These are phyloP conservation scores for Drosophila pseudotalamancana DNA, from an alignment of 2,888 invertebrate species.

Conservation along the genomic window DNA sequence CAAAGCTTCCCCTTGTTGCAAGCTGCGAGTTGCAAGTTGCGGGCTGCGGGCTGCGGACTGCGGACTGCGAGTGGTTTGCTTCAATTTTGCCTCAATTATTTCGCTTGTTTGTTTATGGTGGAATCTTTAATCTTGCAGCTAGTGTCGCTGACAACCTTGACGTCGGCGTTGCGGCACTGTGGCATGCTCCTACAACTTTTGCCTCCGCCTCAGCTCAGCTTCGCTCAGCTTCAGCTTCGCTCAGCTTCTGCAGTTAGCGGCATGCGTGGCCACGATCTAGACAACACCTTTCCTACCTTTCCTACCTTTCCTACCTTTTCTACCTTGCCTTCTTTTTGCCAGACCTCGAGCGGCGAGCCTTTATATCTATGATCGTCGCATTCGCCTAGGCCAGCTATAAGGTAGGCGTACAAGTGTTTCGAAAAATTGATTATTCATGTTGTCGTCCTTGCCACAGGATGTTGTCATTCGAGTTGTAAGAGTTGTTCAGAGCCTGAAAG, in stretches of 20 bases:
- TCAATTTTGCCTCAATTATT: constrained; percentile 81
- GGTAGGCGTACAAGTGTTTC: constrained; percentile 58
- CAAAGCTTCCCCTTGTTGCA: too few species aligned
- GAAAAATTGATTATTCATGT: constrained; percentile 76
- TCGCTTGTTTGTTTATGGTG: constrained; percentile 80
- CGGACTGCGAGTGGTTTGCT: constrained; percentile 64
- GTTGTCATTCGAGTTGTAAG: not conserved
- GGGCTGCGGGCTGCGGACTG: constrained; percentile 22
- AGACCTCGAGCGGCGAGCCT: constrained; percentile 22
- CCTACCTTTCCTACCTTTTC: too few species aligned
- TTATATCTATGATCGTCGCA: constrained; percentile 58
- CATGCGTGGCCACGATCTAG: constrained; percentile 75
- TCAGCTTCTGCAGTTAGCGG: constrained; percentile 45
- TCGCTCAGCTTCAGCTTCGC: constrained; percentile 18
- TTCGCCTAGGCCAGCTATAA: constrained; percentile 1
- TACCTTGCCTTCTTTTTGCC: too few species aligned
- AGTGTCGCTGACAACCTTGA: constrained; percentile 67
- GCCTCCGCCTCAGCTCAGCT: constrained; percentile 18
- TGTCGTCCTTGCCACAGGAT: constrained; percentile 57
- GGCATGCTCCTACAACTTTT: constrained; percentile 29
- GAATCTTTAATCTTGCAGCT: constrained; percentile 78
- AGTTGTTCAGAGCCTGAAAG: too few species aligned
- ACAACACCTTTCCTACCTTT: too few species aligned
- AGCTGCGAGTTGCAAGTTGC: constrained; percentile 21
- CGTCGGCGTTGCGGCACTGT: constrained; percentile 18